Evolutionary conservation across 2,113 vertebrate genomes (phyloP).

Genomic region (Megaleporinus macrocephalus): DNA sequence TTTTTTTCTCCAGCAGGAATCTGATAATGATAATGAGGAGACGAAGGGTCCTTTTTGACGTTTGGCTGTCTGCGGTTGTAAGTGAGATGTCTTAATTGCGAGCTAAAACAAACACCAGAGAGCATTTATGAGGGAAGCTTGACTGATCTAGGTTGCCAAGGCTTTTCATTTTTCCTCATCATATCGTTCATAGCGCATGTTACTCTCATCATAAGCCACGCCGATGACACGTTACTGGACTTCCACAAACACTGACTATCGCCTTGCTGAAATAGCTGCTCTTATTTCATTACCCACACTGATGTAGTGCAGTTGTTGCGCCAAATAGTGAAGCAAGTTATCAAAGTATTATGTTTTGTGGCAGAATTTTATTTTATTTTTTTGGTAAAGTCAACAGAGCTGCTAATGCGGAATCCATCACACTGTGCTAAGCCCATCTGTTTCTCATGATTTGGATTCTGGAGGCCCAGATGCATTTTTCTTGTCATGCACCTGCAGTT

Average conservation of each 20-base stretch:
- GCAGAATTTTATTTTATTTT: conserved; percentile 13
- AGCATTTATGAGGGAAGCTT: conserved; percentile 34
- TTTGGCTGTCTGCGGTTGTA: conserved; percentile 33
- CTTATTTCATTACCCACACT: background rate
- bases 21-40: conserved; percentile 54
- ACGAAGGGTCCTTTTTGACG: conserved; percentile 28
- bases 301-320: background rate
- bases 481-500: conserved; percentile 32
- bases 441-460: conserved; percentile 34
- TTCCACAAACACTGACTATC: background rate
- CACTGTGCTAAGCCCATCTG: conserved; percentile 24
- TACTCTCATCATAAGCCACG: background rate
- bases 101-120: conserved; percentile 43
- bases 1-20: conserved; percentile 37
- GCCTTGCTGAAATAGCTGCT: background rate
- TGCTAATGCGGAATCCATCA: conserved; percentile 30
- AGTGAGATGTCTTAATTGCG: conserved; percentile 44
- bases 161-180: conserved; percentile 32
- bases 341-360: conserved; percentile 13
- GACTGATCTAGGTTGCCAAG: background rate
- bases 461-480: conserved; percentile 7
- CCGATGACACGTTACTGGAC: conserved; percentile 2
- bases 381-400: conserved; percentile 12
- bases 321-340: conserved; percentile 20
- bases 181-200: background rate